Evolutionary conservation across 2,888 invertebrate genomes (phyloP), one percentile per base, ranked within the genome.

Genomic region (Cephonodes hylas): DNA sequence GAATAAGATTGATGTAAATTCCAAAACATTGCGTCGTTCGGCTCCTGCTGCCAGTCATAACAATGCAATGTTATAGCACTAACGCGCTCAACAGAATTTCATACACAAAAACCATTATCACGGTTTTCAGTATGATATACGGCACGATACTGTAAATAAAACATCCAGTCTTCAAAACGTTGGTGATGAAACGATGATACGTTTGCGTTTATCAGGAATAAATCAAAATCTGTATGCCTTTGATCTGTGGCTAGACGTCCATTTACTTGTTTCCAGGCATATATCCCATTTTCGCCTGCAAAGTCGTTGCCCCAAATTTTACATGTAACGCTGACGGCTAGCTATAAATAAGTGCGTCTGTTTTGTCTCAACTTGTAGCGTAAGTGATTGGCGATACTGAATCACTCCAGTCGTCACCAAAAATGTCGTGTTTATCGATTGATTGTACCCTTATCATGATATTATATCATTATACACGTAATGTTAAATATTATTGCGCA

Each of bases 321-420:
- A 65, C 59, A 69, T 73, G 69, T 71, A 72, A 70, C 68, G 73
- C 69, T 68, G 68, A 74, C 69, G 73, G 63, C 63, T 58, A 46
- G 65, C 81, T 85, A 85, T 83, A 80, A 83, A 88, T 88, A 86
- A 75, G 69, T 69, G 66, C 71, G 66, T 77, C 76, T 79, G 77
- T 70, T 80, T 77, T 73, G 72, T 77, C 74, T 79, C 71, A 67
- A 66, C 61, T 66, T 63, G 62, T 69, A 68, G 68, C 61, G 64
- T 60, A 68, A 72, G 65, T 70, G 64, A 67, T 66, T 68, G 58
- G 38, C n/a, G 23, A 25, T 27, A 44, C 8, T 66, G 63, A 34
- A 0, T 58, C 25, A 25, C 7, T 48, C 25, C 18, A 18, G 8
- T 27, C 27, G 18, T 53, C 31, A 53, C 8, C 18, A 3, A 31